Base-by-base conservation (phyloP, 1,140 invertebrate species). In the Coelopa frigida region DNA sequence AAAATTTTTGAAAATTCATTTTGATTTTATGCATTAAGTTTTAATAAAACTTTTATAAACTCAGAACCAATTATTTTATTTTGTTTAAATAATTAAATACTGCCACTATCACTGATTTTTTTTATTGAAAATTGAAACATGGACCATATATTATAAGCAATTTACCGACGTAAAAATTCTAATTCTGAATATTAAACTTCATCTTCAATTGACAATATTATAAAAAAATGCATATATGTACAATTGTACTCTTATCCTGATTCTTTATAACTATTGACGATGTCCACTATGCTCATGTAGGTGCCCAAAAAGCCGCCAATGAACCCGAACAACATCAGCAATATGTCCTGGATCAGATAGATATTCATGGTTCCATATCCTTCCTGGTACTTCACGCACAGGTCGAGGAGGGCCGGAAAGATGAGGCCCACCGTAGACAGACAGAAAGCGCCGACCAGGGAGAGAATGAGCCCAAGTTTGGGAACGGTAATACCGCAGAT, bases 381-480 rank as follows among this genome's bases (percentile, higher is more conserved):
- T 6, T 7, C 8, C 15, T 21, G 22, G 20, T 47, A 47, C 5
- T 38, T 37, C 11, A 47, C 26, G 22, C 45, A 47, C 3, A 47
- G 32, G 21, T 47, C 45, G 37, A 47, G 22, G 11, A 47, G 3
- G 12, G 35, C 45, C 10, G 45, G 45, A 11, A 47, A 47, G 2
- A 47, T 37, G 12, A 47, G 35, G 2, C 36, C 45, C n/a, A 47
- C 26, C 11, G 33, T 39, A 5, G 45, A 38, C 12, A 47, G 35
- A 6, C 35, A 47, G 17, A 47, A 47, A 2, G 45, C 39, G 15
- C 45, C 45, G 7, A 47, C 36, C n/a, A 47, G 37, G 14, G 45
- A 37, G 6, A 47, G 45, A 22, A 47, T 26, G 15, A 47, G 7
- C 0, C 22, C 23, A 21, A 47, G 18, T 11, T 47, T 14, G 1